A percentile compares a stretch with the other conserved stretches of the same genome.
These are phyloP conservation scores for Patella ulyssiponensis DNA, from an alignment of 2,888 invertebrate genomes.

Conservation along the genomic window DNA sequence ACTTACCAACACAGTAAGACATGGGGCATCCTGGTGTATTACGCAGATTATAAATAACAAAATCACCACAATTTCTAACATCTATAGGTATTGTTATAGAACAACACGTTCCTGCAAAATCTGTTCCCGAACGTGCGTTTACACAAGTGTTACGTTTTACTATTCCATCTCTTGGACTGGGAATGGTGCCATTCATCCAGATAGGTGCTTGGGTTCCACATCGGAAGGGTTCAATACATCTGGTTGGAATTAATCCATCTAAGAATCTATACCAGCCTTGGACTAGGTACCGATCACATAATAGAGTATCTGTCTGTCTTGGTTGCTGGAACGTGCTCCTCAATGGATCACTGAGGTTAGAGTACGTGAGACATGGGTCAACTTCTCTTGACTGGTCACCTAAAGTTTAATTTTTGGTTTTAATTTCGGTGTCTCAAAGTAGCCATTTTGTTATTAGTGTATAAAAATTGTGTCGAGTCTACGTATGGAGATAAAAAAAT, in stretches of 20 bases:
- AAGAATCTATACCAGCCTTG: constrained; percentile 39
- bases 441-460: no score
- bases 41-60: constrained; percentile 31
- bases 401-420: no score
- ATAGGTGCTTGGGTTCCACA: constrained; percentile 39
- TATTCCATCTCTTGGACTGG: constrained; percentile 17
- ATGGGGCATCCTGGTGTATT: constrained; percentile 21
- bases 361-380: not conserved
- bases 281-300: constrained; percentile 31
- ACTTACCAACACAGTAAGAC: constrained; percentile 30
- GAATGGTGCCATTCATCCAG: constrained; percentile 34
- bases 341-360: not conserved
- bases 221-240: constrained; percentile 20
- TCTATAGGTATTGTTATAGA: constrained; percentile 21
- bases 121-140: constrained; percentile 19
- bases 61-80: constrained; percentile 34
- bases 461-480: no score
- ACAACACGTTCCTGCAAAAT: constrained; percentile 23
- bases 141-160: constrained; percentile 29
- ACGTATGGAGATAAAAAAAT: no score
- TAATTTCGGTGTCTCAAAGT: no score
- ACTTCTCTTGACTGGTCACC: not conserved
- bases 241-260: constrained; percentile 34
- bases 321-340: constrained; percentile 13
- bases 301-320: constrained; percentile 20